phyloP scores from a whole-genome alignment of 2,797 vertebrate genomes.

The Tragelaphus oryx region DNA sequence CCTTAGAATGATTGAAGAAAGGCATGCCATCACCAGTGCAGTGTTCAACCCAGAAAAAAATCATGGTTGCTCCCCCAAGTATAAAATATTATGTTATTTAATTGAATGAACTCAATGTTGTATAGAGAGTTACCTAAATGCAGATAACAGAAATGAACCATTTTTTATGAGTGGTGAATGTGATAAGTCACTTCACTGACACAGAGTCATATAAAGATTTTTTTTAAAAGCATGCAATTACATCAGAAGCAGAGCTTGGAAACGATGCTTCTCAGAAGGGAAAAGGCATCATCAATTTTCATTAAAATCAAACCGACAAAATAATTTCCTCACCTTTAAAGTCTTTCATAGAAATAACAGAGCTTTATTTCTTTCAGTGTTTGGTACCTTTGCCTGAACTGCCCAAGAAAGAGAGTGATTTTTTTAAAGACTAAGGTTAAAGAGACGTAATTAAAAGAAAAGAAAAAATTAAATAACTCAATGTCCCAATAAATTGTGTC shows the following conservation, averaged over 20 bases:
- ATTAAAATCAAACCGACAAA: conserved; percentile 53
- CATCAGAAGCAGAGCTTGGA: conserved; percentile 28
- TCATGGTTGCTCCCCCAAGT: not conserved
- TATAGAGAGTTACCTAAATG: conserved; percentile 35
- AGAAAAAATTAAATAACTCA: conserved; percentile 55
- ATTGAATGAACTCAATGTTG: conserved; percentile 14
- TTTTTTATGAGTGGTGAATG: conserved; percentile 14
- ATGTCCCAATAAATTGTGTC: conserved; percentile 44
- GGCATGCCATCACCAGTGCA: not conserved
- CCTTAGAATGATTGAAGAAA: conserved; percentile 1
- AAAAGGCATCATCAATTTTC: conserved; percentile 48
- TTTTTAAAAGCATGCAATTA: conserved; percentile 1
- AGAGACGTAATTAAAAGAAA: conserved; percentile 58
- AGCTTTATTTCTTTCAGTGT: conserved; percentile 19
- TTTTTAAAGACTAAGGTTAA: conserved; percentile 34
- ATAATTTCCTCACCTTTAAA: conserved; percentile 39
- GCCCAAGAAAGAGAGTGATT: not conserved
- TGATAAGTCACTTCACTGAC: conserved; percentile 23
- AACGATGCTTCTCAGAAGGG: conserved; percentile 46
- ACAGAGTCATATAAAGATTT: conserved; percentile 38
- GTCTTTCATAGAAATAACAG: conserved; percentile 43
- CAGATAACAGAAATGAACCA: not conserved
- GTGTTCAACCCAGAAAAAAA: not conserved
- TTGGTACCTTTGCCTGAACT: conserved; percentile 27
- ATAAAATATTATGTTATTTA: conserved; percentile 31